Percentiles rank a stretch among this genome's conserved stretches.
phyloP scores from a whole-genome alignment of 2,113 vertebrate genomes.

The Regulus satrapa region DNA sequence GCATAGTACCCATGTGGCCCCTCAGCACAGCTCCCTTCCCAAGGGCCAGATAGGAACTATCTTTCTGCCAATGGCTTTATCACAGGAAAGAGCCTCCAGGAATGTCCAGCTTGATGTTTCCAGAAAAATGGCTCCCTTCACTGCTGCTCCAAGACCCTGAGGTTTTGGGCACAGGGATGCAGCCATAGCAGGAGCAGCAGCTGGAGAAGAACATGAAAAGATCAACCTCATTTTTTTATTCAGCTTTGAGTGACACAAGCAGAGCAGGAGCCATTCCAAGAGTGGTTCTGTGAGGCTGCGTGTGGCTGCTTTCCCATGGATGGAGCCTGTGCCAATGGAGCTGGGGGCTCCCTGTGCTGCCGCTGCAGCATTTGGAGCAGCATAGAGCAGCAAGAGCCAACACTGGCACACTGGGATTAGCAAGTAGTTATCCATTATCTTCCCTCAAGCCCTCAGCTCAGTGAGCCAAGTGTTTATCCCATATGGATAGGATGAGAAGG shows the following conservation, averaged over 20 bases:
- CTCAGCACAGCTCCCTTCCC: not conserved
- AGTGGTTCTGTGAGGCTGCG: fast-evolving
- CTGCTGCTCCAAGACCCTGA: not conserved
- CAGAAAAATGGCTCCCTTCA: fast-evolving
- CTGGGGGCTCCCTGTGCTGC: not conserved
- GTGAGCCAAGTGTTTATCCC: not conserved
- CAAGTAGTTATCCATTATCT: not conserved
- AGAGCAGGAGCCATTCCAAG: not conserved
- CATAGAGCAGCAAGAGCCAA: not conserved
- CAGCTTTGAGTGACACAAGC: not conserved
- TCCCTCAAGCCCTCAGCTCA: fast-evolving
- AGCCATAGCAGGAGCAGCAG: not conserved
- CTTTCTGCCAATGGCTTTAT: not conserved
- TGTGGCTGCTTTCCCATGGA: not conserved
- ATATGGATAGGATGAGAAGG: not conserved
- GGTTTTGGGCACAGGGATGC: not conserved
- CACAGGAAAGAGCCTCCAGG: not conserved
- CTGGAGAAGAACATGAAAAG: not conserved
- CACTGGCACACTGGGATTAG: fast-evolving
- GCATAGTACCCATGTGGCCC: fast-evolving
- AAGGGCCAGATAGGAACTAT: fast-evolving
- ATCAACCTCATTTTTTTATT: not conserved
- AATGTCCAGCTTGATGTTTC: fast-evolving
- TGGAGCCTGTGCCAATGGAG: not conserved
- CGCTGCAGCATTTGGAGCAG: not conserved